These are phyloP conservation scores for Antennarius maculatus DNA, from an alignment of 2,797 vertebrate genomes.

Conservation along the genomic window DNA sequence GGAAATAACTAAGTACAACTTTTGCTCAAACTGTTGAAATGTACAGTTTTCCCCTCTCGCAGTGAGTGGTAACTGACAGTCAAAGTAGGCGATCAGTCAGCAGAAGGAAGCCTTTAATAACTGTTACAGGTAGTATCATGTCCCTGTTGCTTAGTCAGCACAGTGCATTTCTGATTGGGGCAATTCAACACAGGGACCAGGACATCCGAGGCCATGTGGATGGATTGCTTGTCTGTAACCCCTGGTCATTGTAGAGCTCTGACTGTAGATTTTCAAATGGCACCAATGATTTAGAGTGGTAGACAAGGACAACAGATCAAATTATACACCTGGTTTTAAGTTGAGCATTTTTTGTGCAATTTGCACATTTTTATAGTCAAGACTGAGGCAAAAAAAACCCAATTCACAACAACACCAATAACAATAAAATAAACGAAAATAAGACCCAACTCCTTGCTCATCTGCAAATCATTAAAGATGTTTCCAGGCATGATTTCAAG, in stretches of 20 bases:
- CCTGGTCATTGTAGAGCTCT: constrained; percentile 33
- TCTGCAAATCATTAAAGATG: constrained; percentile 1
- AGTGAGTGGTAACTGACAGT: constrained; percentile 70
- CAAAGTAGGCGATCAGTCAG: constrained; percentile 55
- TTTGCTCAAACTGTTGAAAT: constrained; percentile 68
- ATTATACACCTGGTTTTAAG: constrained; percentile 6
- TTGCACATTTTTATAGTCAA: constrained; percentile 21
- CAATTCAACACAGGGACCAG: constrained; percentile 48
- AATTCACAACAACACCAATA: too few species aligned
- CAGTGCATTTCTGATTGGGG: constrained; percentile 54
- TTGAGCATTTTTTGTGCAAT: constrained; percentile 25
- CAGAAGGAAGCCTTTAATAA: constrained; percentile 55
- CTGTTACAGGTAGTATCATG: constrained; percentile 62
- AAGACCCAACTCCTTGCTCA: neutral
- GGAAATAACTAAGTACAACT: constrained; percentile 51
- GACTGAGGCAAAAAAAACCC: neutral
- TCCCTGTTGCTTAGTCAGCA: constrained; percentile 62
- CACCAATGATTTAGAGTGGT: constrained; percentile 39
- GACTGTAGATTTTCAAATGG: constrained; percentile 43
- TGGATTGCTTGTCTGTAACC: constrained; percentile 41
- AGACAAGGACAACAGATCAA: constrained; percentile 43
- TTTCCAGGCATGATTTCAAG: constrained; percentile 13
- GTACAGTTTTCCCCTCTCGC: constrained; percentile 58
- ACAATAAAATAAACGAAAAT: too few species aligned
- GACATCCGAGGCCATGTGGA: constrained; percentile 49